Conservation (phyloP, 2,113 vertebrate species). For the Dolichotis patagonum region DNA sequence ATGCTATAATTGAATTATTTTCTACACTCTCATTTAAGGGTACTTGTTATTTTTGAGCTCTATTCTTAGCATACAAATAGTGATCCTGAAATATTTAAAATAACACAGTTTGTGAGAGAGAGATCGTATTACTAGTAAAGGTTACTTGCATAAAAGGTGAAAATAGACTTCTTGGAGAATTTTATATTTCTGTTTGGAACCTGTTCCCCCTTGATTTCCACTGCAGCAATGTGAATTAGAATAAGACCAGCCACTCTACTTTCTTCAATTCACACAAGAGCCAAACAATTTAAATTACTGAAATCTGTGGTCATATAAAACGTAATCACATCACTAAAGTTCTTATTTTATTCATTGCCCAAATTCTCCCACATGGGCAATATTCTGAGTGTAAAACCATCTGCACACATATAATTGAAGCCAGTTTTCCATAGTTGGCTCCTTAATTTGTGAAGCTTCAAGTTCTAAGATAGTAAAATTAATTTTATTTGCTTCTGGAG, state of each 20-base stretch:
- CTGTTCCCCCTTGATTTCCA: background rate
- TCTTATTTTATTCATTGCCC: constrained; percentile 77
- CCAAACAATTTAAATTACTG: constrained; percentile 71
- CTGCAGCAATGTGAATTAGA: background rate
- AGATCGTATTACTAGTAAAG: constrained; percentile 38
- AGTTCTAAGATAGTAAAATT: constrained; percentile 58
- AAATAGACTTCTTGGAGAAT: background rate
- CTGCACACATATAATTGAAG: constrained; percentile 72
- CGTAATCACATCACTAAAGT: constrained; percentile 76
- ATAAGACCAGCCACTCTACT: background rate
- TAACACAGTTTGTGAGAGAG: background rate
- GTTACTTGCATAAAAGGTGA: constrained; percentile 48
- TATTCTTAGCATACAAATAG: constrained; percentile 46
- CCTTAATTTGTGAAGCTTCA: constrained; percentile 66
- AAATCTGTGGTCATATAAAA: constrained; percentile 76
- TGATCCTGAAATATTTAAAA: constrained; percentile 74
- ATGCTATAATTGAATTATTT: constrained; percentile 79
- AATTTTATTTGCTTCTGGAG: constrained; percentile 59
- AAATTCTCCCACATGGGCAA: constrained; percentile 78
- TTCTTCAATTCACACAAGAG: constrained; percentile 5
- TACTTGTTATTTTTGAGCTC: constrained; percentile 64
- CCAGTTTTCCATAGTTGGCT: constrained; percentile 75
- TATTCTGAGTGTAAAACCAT: constrained; percentile 79
- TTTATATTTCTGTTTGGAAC: background rate
- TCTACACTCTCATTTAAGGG: constrained; percentile 74